These are phyloP conservation scores for Nemopilema nomurai DNA, from an alignment of 30 jellyfish, hydroid and myxozoan genomes.

Conservation along the genomic window DNA sequence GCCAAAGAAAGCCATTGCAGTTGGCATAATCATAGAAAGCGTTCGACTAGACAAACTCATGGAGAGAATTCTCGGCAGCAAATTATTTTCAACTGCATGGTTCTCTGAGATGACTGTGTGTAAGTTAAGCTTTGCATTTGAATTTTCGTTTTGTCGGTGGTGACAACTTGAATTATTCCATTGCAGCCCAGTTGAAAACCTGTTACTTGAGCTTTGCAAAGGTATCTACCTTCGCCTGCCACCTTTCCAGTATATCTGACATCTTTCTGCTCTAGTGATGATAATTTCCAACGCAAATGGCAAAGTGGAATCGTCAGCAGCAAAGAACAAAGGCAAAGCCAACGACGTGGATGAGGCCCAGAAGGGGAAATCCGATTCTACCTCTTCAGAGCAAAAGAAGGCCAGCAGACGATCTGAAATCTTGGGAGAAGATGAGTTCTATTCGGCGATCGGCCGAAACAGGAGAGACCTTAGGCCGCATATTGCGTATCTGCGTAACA, in stretches of 20 bases:
- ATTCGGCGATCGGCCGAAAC: background rate
- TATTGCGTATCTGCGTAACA: conserved; percentile 4
- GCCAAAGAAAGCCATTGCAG: conserved; percentile 40
- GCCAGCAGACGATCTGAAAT: background rate
- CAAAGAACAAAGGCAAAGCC: background rate
- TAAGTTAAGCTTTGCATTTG: conserved; percentile 14
- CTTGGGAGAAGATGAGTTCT: too few relatives aligned
- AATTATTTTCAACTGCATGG: conserved; percentile 63
- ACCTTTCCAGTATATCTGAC: too few relatives aligned
- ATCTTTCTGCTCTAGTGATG: too few relatives aligned
- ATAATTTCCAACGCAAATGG: conserved; percentile 15
- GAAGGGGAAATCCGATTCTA: background rate
- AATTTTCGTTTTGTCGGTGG: background rate
- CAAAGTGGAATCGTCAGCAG: background rate
- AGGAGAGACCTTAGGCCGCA: background rate
- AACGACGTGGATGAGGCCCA: conserved; percentile 9
- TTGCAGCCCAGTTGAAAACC: background rate
- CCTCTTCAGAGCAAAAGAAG: background rate
- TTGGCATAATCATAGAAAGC: conserved; percentile 59
- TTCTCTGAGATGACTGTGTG: conserved; percentile 63
- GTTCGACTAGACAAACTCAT: conserved; percentile 42
- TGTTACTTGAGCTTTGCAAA: too few relatives aligned
- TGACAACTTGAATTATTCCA: background rate
- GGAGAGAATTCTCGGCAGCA: conserved; percentile 49
- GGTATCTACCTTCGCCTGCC: too few relatives aligned